Percentiles rank a stretch among this genome's conserved stretches.
Evolutionary conservation across 2,113 vertebrate genomes (phyloP).

Genomic region (Gavialis gangeticus): DNA sequence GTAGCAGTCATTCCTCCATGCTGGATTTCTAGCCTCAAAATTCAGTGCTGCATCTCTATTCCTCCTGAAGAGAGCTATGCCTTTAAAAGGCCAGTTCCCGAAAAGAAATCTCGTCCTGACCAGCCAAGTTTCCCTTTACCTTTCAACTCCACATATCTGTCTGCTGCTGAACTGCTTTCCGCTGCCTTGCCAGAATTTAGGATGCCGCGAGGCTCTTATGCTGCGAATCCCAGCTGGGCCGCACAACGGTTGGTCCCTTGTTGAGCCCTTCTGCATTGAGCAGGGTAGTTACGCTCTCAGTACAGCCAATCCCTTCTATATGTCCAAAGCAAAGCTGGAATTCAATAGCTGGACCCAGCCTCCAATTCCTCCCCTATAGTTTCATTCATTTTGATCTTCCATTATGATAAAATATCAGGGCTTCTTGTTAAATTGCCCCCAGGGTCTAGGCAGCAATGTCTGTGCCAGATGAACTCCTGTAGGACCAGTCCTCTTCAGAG

Average conservation of each 20-base stretch:
- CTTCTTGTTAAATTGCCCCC: background rate
- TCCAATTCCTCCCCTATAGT: background rate
- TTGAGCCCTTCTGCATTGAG: background rate
- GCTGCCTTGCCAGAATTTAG: rapidly evolving
- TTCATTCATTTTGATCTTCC: background rate
- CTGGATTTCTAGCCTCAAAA: background rate
- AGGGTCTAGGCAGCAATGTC: rapidly evolving
- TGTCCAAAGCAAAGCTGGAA: background rate
- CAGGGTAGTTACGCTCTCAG: rapidly evolving
- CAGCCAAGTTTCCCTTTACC: background rate
- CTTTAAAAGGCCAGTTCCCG: background rate
- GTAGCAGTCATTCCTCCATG: rapidly evolving
- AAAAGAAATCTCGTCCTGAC: background rate
- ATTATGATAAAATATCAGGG: rapidly evolving
- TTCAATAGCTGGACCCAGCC: background rate
- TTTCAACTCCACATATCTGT: background rate
- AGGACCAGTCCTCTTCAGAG: background rate
- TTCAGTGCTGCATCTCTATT: background rate
- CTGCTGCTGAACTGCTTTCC: rapidly evolving
- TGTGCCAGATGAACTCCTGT: rapidly evolving
- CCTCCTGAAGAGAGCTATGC: background rate
- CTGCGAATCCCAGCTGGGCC: rapidly evolving
- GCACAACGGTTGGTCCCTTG: background rate
- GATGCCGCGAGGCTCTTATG: background rate
- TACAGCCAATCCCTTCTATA: rapidly evolving